Percentiles rank a stretch among this genome's conserved stretches.
phyloP scores from a whole-genome alignment of 2,888 invertebrate species.

The Tetanocera ferruginea region DNA sequence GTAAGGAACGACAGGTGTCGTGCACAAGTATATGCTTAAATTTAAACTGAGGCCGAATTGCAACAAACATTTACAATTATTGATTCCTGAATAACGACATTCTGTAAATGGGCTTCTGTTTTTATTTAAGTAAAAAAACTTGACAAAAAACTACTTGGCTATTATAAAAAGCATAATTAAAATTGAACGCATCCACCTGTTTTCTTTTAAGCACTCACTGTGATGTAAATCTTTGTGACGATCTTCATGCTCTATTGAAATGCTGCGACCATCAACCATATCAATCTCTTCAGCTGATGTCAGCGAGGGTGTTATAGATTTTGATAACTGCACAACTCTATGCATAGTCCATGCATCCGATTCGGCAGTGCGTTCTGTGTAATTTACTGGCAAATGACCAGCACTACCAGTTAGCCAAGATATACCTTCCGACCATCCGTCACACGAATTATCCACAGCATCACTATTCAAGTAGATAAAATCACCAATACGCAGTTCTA shows the following conservation, averaged over 20 bases:
- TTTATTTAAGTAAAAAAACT: neutral
- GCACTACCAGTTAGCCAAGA: conserved; percentile 74
- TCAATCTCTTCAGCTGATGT: conserved; percentile 67
- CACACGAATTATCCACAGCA: conserved; percentile 79
- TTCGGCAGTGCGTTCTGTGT: conserved; percentile 86
- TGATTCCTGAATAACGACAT: no score
- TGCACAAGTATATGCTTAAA: no score
- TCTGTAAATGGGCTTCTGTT: no score
- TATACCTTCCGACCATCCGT: conserved; percentile 88
- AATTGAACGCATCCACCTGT: neutral
- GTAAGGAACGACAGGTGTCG: no score
- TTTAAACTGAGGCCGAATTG: no score
- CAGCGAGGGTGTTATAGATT: conserved; percentile 67
- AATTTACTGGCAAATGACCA: conserved; percentile 86
- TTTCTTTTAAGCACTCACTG: conserved; percentile 49
- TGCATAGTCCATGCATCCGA: conserved; percentile 94
- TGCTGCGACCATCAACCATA: conserved; percentile 65
- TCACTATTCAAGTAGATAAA: conserved; percentile 86
- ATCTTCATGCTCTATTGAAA: conserved; percentile 63
- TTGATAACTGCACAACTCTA: conserved; percentile 74
- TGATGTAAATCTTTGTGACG: conserved; percentile 60
- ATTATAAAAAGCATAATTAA: neutral
- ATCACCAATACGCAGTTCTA: conserved; percentile 88
- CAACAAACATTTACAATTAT: no score
- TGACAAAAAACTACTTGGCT: neutral